Evolutionary conservation across 2,113 vertebrate genomes (phyloP).

Genomic region (Austrofundulus limnaeus): DNA sequence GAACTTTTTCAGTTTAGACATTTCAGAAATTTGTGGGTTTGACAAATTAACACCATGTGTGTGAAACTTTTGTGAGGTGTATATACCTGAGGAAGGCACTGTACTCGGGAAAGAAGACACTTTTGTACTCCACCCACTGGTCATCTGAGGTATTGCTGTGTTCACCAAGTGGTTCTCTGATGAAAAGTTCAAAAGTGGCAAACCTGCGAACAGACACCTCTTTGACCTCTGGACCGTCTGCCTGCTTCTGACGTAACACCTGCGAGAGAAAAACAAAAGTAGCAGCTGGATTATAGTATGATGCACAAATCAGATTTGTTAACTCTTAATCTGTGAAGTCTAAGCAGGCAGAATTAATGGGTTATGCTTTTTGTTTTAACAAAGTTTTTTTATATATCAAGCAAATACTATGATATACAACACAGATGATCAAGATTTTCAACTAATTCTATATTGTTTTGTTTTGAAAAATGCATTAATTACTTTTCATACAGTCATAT

Average conservation of each 20-base stretch:
- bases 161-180: slow-evolving; percentile 69
- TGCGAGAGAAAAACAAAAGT: slow-evolving; percentile 57
- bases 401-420: neutral
- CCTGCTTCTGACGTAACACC: slow-evolving; percentile 88
- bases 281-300: neutral
- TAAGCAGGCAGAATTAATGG: neutral
- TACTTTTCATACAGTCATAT: too few species aligned
- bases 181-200: slow-evolving; percentile 90
- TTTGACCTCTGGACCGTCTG: slow-evolving; percentile 83
- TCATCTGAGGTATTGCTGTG: slow-evolving; percentile 76
- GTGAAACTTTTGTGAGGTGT: slow-evolving; percentile 15
- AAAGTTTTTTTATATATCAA: neutral
- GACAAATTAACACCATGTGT: neutral
- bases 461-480: too few species aligned
- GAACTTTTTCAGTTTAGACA: neutral
- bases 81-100: slow-evolving; percentile 87
- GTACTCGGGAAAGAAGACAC: slow-evolving; percentile 86
- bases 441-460: too few species aligned
- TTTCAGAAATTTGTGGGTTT: neutral
- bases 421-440: too few species aligned
- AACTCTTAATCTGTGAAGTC: neutral
- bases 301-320: neutral
- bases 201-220: slow-evolving; percentile 91
- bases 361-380: neutral
- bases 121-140: slow-evolving; percentile 89